Evolutionary conservation across 2,797 vertebrate species (phyloP).

Genomic region (Ibycter americanus): DNA sequence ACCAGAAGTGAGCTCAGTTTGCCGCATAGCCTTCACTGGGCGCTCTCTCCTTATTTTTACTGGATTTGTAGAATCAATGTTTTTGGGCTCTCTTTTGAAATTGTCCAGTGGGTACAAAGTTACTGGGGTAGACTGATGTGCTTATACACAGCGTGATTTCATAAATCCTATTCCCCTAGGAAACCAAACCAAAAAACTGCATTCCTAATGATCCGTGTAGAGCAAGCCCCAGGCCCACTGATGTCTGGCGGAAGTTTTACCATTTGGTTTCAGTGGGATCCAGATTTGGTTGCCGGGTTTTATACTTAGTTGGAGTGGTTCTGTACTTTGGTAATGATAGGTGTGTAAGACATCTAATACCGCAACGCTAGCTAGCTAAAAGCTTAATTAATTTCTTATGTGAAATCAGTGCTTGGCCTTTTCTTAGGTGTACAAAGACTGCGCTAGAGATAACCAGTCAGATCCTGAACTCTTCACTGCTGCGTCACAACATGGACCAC

Average conservation of each 20-base stretch:
- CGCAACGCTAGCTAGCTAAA: background rate
- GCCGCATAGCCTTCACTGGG: accelerated
- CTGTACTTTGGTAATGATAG: background rate
- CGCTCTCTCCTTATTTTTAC: background rate
- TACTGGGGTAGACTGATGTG: background rate
- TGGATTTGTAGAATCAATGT: background rate
- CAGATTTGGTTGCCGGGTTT: background rate
- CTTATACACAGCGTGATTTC: background rate
- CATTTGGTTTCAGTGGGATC: background rate
- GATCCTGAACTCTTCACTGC: background rate
- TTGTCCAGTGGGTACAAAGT: background rate
- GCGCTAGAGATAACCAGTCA: background rate
- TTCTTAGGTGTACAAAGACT: background rate
- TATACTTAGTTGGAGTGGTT: background rate
- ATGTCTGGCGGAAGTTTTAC: background rate
- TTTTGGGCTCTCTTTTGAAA: background rate
- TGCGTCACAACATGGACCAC: background rate
- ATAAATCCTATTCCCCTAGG: background rate
- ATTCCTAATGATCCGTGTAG: background rate
- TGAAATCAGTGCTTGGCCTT: background rate
- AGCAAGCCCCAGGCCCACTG: background rate
- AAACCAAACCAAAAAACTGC: background rate
- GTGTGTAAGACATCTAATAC: background rate
- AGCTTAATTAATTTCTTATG: background rate
- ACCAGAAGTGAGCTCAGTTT: background rate